Evolutionary conservation across 1,140 invertebrate species (phyloP).

Genomic region (Lineus longissimus): DNA sequence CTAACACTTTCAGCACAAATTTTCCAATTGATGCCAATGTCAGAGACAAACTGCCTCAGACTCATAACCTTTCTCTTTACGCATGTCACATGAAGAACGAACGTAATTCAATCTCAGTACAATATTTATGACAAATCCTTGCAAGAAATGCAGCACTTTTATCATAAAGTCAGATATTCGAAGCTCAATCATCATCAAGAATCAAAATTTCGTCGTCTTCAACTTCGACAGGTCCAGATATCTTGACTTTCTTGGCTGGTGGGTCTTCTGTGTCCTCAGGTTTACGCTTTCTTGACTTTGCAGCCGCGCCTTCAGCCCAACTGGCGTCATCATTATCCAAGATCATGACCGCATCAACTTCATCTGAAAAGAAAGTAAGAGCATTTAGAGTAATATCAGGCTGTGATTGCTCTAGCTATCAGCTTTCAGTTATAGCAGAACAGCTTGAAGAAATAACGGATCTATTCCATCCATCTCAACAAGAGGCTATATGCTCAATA

Average conservation of each 20-base stretch:
- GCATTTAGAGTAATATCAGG: background rate
- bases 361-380: constrained; percentile 8
- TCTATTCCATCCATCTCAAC: background rate
- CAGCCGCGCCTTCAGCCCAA: constrained; percentile 4
- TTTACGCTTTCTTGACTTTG: background rate
- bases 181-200: too few species aligned
- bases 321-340: constrained; percentile 24
- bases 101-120: too few species aligned
- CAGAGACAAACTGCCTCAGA: too few species aligned
- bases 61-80: too few species aligned
- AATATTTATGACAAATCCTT: too few species aligned
- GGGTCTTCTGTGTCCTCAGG: background rate
- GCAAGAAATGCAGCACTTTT: too few species aligned
- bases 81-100: too few species aligned
- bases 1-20: too few species aligned
- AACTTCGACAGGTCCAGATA: background rate
- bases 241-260: background rate
- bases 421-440: background rate
- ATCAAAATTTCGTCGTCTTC: background rate
- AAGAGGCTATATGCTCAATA: background rate
- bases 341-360: constrained; percentile 32
- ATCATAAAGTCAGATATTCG: too few species aligned
- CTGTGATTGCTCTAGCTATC: background rate
- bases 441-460: background rate
- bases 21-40: too few species aligned